These are phyloP conservation scores for Amblyornis subalaris DNA, from an alignment of 2,113 vertebrate species.

Conservation along the genomic window DNA sequence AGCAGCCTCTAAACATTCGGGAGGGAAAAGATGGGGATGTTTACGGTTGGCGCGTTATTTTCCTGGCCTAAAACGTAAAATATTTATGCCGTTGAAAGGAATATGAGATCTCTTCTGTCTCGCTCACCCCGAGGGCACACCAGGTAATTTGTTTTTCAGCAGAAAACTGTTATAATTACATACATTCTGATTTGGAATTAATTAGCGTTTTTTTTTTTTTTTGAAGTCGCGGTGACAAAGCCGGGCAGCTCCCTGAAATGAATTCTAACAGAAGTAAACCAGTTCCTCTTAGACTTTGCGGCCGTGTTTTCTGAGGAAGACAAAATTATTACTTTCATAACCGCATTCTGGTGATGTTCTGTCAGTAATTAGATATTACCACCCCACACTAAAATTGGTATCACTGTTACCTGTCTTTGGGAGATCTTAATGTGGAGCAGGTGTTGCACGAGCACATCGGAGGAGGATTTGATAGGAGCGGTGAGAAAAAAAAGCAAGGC, in stretches of 20 bases:
- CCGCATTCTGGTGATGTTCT: not conserved
- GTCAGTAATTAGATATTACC: not conserved
- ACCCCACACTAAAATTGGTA: not conserved
- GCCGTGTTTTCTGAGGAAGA: not conserved
- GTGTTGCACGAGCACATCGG: not conserved
- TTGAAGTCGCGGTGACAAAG: constrained; percentile 60
- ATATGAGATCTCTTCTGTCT: constrained; percentile 36
- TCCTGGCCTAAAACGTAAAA: constrained; percentile 8
- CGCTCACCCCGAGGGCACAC: constrained; percentile 31
- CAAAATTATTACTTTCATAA: constrained; percentile 1
- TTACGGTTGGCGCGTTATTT: not conserved
- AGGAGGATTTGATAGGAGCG: not conserved
- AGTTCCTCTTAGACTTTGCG: constrained; percentile 1
- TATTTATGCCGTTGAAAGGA: constrained; percentile 49
- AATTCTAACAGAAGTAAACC: constrained; percentile 55
- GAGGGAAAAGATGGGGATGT: not conserved
- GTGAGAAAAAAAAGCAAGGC: not conserved
- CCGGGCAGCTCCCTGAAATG: constrained; percentile 61
- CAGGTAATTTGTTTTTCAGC: constrained; percentile 69
- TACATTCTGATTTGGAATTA: constrained; percentile 66
- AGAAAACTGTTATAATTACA: constrained; percentile 63
- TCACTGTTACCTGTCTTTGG: not conserved
- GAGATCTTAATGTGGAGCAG: constrained; percentile 19
- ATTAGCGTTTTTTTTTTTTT: constrained; percentile 47
- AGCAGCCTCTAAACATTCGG: not conserved